These are phyloP conservation scores for Trichechus manatus DNA, from an alignment of 2,113 vertebrate genomes.

Conservation along the genomic window DNA sequence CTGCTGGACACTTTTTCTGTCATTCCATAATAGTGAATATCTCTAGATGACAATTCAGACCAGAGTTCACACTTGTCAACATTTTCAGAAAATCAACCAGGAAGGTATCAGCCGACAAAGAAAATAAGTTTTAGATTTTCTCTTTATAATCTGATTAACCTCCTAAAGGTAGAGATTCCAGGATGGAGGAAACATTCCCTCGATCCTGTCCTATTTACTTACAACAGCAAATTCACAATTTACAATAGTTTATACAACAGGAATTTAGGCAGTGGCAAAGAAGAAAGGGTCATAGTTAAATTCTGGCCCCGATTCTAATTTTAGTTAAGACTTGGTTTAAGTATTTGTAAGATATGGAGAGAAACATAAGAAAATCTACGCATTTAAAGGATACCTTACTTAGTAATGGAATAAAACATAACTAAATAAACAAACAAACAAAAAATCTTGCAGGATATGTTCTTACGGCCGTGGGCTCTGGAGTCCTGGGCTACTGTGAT, in stretches of 20 bases:
- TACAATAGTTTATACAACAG: not conserved
- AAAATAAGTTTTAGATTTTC: not conserved
- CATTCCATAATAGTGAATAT: not conserved
- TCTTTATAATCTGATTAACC: not conserved
- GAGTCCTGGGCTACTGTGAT: not conserved
- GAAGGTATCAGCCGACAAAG: not conserved
- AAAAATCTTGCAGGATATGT: not conserved
- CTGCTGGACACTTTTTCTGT: not conserved
- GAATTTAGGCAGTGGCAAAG: not conserved
- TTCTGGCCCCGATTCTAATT: not conserved
- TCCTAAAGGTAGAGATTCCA: not conserved
- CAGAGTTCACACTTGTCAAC: not conserved
- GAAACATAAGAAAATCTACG: not conserved
- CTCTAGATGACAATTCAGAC: not conserved
- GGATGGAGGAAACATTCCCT: not conserved
- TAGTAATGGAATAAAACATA: not conserved
- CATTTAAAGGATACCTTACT: not conserved
- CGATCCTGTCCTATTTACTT: not conserved
- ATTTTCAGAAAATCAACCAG: not conserved
- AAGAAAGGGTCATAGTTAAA: not conserved
- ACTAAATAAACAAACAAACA: not conserved
- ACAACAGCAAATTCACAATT: not conserved
- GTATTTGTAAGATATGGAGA: not conserved
- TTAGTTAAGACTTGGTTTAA: not conserved
- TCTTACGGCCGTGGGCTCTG: too few relatives aligned